These are phyloP conservation scores for Heliconius charithonia DNA, from an alignment of 2,888 invertebrate species.

Conservation along the genomic window DNA sequence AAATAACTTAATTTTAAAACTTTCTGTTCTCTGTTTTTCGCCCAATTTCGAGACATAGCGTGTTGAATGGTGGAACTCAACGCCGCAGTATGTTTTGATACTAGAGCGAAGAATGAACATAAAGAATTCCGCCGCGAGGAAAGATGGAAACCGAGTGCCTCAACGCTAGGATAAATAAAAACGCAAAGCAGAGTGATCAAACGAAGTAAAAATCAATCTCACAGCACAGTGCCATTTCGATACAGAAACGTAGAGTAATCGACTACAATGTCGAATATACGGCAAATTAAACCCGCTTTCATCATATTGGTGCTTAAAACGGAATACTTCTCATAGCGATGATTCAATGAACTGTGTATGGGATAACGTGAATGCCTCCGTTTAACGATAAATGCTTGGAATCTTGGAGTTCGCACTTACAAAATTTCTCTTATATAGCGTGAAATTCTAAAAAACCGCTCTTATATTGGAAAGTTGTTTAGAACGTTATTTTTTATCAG, in stretches of 20 bases:
- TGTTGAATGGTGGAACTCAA: too few species aligned
- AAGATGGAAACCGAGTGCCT: too few species aligned
- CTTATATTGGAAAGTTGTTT: neutral
- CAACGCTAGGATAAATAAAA: neutral
- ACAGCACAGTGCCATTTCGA: neutral
- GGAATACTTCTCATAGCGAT: conserved; percentile 66
- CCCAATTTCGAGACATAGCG: too few species aligned
- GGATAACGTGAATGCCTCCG: conserved; percentile 70
- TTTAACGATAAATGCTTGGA: conserved; percentile 50
- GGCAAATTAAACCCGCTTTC: conserved; percentile 25
- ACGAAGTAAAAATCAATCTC: neutral
- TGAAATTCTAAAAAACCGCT: neutral
- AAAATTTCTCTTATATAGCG: neutral
- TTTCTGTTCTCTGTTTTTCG: too few species aligned
- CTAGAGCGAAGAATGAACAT: too few species aligned
- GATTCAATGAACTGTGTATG: conserved; percentile 71
- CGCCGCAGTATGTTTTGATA: too few species aligned
- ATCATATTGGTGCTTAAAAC: conserved; percentile 22
- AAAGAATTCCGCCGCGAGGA: too few species aligned
- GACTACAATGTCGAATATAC: neutral
- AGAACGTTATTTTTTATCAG: conserved; percentile 6
- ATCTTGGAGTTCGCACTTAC: conserved; percentile 26
- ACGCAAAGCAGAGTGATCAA: neutral
- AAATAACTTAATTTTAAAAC: too few species aligned
- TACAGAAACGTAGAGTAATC: neutral